Percentiles rank a stretch among this genome's conserved stretches.
Evolutionary conservation across 2,797 vertebrate genomes (phyloP).

Genomic region (Somateria mollissima): DNA sequence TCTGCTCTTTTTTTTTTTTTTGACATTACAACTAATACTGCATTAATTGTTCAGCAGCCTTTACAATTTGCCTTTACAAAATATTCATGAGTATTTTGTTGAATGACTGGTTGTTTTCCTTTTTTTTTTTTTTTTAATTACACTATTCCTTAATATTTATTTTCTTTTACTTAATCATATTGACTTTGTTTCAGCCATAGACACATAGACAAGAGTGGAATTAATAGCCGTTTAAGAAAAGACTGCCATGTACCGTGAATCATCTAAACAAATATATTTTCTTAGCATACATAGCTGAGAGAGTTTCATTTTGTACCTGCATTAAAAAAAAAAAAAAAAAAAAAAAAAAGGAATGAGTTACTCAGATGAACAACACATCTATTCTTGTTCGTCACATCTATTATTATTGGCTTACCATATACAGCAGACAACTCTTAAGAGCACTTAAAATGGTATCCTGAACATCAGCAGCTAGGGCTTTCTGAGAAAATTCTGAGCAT

Average conservation of each 20-base stretch:
- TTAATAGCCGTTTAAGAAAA: not conserved
- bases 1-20: not conserved
- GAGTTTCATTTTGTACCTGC: not conserved
- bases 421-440: not conserved
- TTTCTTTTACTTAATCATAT: not conserved
- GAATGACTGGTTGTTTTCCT: not conserved
- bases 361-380: not conserved
- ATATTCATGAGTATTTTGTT: not conserved
- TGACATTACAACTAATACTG: not conserved
- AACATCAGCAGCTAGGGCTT: not conserved
- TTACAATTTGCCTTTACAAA: not conserved
- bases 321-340: not conserved
- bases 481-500: not conserved
- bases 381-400: not conserved
- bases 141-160: not conserved
- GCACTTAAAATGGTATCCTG: not conserved
- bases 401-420: not conserved
- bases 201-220: not conserved
- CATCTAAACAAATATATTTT: constrained; percentile 3
- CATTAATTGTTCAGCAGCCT: not conserved
- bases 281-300: not conserved
- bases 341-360: not conserved
- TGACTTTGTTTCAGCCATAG: not conserved
- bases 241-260: not conserved
- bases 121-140: not conserved